Conservation (phyloP, 2,113 vertebrate species). For the Paralichthys olivaceus region DNA sequence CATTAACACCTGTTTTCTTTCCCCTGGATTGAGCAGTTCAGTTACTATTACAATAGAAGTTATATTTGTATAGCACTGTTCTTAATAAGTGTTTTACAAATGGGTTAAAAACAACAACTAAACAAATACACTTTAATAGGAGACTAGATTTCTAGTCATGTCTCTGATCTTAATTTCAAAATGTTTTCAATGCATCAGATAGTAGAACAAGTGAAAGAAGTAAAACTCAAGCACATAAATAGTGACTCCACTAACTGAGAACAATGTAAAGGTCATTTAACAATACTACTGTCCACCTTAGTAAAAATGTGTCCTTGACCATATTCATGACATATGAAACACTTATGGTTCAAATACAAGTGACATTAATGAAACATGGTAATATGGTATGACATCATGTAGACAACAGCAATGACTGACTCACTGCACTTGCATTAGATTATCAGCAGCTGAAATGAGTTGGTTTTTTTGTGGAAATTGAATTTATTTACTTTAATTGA, state of each 20-base stretch:
- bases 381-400: conserved; percentile 13
- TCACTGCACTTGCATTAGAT: not conserved
- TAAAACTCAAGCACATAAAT: not conserved
- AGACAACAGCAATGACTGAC: not conserved
- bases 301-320: conserved; percentile 6
- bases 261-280: not conserved
- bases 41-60: too few relatives aligned
- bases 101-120: too few relatives aligned
- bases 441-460: not conserved
- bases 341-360: conserved; percentile 19
- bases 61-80: too few relatives aligned
- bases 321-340: conserved; percentile 7
- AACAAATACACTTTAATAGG: too few relatives aligned
- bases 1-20: not conserved
- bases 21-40: not conserved
- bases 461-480: not conserved
- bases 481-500: not conserved
- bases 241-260: not conserved
- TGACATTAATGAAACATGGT: not conserved
- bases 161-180: not conserved
- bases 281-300: not conserved
- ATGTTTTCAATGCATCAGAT: not conserved
- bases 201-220: not conserved
- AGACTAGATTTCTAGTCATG: not conserved
- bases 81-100: too few relatives aligned